Evolutionary conservation across 2,797 vertebrate genomes (phyloP), one percentile per base, ranked within the genome.

Genomic region (Odontamblyopus rebecca): DNA sequence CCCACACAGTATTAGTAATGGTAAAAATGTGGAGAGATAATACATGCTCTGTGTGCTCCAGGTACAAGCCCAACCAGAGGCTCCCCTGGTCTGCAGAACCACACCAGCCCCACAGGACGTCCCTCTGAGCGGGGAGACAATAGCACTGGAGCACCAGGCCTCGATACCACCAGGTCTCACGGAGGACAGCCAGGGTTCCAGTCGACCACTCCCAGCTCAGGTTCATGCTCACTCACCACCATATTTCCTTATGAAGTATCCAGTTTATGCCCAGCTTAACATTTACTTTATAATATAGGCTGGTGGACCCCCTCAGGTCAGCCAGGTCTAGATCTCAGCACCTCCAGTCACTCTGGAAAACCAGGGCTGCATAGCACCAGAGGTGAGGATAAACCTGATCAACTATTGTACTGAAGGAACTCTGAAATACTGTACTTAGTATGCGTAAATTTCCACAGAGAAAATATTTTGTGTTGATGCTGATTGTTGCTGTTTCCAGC

Each of bases 31-130:
- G 44, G 44, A 15, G 7, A 67, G 26, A 61, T n/a, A 26, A 62
- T 38, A 19, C 32, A 23, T 38, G 27, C 3, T 0, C n/a, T 50
- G n/a, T 66, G 5, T 5, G 77, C 29, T 16, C 16, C 35, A 83
- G 89, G 84, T 9, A 90, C 82, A 3, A 67, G 68, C 74, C 61
- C 89, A 6, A 84, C 85, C 6, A 79, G 79, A 30, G 88, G 93
- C 5, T 56, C 68, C 5, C 94, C 94, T 18, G 91, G 92, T 1
- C 44, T 93, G 15, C 86, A 86, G 51, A 89, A 92, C 81, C 82
- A 85, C 56, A 92, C 91, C 26, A 83, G 54, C 16, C 73, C 88
- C 62, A 71, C 89, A 23, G 92, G 92, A 32, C 73, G 62, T 74
- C 92, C 94, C 51, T 92, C 90, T 69, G 77, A 91, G 62, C 78